Conservation (phyloP, 1,140 invertebrate species). For the Periplaneta americana region DNA sequence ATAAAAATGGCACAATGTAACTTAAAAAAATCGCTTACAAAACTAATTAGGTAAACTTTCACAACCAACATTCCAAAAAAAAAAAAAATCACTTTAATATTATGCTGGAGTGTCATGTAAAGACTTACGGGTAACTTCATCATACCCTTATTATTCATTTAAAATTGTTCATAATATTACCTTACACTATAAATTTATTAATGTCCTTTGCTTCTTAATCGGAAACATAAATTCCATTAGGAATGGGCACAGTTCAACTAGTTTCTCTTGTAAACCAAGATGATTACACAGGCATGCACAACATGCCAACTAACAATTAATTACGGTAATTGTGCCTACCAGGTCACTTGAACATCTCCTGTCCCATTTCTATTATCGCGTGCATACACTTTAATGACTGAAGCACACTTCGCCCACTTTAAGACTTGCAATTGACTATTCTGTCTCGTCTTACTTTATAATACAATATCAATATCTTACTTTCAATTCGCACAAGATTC, state of each 20-base stretch:
- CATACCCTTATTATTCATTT: neutral
- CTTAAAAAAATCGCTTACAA: slow-evolving; percentile 15
- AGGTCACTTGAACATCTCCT: neutral
- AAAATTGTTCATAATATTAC: neutral
- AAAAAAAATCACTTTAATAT: neutral
- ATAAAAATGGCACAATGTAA: slow-evolving; percentile 18
- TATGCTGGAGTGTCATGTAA: neutral
- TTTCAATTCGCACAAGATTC: neutral
- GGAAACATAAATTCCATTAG: neutral
- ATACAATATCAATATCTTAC: neutral
- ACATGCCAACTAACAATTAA: neutral
- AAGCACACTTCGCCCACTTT: neutral
- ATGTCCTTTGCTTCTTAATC: neutral
- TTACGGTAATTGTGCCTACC: neutral
- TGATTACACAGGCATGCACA: neutral
- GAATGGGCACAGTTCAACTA: neutral
- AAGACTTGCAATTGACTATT: neutral
- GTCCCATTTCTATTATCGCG: neutral
- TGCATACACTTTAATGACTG: neutral
- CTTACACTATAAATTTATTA: neutral
- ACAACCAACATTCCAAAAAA: slow-evolving; percentile 19
- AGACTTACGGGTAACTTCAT: neutral
- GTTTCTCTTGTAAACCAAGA: neutral
- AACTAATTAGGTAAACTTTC: slow-evolving; percentile 19
- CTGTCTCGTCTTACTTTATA: neutral